Percentiles rank a stretch among this genome's conserved stretches.
phyloP scores from a whole-genome alignment of 2,888 invertebrate genomes.

The Dasysyrphus tricinctus region DNA sequence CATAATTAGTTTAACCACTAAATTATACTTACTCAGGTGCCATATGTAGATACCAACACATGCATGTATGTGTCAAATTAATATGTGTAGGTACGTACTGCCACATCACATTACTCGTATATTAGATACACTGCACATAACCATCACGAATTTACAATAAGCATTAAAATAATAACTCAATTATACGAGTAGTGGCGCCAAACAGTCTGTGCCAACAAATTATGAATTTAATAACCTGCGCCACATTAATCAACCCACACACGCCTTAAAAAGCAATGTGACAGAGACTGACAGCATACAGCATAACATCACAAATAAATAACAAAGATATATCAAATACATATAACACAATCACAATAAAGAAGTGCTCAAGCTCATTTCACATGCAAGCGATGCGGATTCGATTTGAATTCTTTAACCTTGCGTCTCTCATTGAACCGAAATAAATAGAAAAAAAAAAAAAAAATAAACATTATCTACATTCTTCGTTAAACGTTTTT shows the following conservation, averaged over 20 bases:
- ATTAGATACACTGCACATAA: not conserved
- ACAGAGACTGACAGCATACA: constrained; percentile 29
- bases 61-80: not conserved
- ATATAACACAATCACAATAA: not conserved
- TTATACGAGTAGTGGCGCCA: constrained; percentile 50
- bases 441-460: constrained; percentile 8
- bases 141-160: constrained; percentile 16
- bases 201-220: constrained; percentile 57
- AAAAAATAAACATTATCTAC: not conserved
- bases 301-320: constrained; percentile 3
- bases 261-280: constrained; percentile 32
- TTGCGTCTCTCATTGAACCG: constrained; percentile 9
- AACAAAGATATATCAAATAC: not conserved
- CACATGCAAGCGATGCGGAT: constrained; percentile 63
- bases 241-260: constrained; percentile 37
- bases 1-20: not conserved
- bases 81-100: not conserved
- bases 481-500: not conserved
- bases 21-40: not conserved
- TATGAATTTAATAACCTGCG: constrained; percentile 66
- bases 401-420: constrained; percentile 42
- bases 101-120: not conserved
- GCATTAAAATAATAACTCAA: constrained; percentile 33
- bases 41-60: not conserved
- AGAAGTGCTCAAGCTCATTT: constrained; percentile 29